phyloP scores from a whole-genome alignment of 2,113 vertebrate genomes.

The Heterochromis multidens region DNA sequence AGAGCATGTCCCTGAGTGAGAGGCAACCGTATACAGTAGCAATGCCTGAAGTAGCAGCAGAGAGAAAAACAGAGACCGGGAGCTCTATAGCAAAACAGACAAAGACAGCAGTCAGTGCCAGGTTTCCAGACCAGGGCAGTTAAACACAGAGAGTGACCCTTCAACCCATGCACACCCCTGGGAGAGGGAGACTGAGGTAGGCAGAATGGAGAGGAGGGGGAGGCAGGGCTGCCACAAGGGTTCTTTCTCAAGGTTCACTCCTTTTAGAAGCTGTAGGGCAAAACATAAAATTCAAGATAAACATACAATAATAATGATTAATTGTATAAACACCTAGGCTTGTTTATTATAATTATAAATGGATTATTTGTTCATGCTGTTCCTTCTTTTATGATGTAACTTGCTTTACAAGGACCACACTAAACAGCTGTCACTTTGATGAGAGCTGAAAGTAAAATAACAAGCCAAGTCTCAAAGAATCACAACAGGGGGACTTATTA shows the following conservation, averaged over 20 bases:
- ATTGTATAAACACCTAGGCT: constrained; percentile 10
- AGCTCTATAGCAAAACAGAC: constrained; percentile 49
- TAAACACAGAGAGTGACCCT: constrained; percentile 69
- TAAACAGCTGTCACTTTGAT: constrained; percentile 38
- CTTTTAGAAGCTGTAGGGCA: background rate
- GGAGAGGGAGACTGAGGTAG: constrained; percentile 43
- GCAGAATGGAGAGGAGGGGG: constrained; percentile 17
- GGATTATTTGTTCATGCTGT: background rate
- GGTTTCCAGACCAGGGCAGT: constrained; percentile 69
- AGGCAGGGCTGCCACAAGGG: constrained; percentile 36
- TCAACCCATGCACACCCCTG: constrained; percentile 63
- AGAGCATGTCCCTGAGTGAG: constrained; percentile 41
- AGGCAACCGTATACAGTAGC: constrained; percentile 58
- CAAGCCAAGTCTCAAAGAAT: constrained; percentile 22
- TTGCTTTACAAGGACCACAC: background rate
- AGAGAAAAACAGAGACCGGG: constrained; percentile 9
- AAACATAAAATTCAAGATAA: constrained; percentile 33
- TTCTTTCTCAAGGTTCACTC: constrained; percentile 52
- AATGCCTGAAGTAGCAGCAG: background rate
- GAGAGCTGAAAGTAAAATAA: constrained; percentile 41
- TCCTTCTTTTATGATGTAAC: constrained; percentile 20
- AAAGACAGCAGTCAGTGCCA: constrained; percentile 71
- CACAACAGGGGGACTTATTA: constrained; percentile 14
- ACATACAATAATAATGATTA: constrained; percentile 16
- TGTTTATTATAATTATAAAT: constrained; percentile 24